Base-by-base conservation (phyloP, 2,888 invertebrate genomes). In the Timema cristinae region DNA sequence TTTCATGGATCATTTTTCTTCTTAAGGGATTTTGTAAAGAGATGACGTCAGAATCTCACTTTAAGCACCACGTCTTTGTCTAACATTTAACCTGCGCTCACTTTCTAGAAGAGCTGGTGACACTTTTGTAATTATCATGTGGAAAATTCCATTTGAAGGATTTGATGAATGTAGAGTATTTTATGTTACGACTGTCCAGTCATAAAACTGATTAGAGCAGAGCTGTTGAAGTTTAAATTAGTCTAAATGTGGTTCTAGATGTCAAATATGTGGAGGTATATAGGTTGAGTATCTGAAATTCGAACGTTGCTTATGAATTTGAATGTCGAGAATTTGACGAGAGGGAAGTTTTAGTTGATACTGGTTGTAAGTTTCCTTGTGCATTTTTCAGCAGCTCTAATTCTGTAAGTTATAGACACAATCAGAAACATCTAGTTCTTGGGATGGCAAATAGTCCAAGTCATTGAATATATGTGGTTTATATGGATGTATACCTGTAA, bases 401-500 rank as follows among this genome's bases (percentile, higher is more conserved):
- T 2, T 32, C 32, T 32, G 1, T 32, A 32, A 32, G 4, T 4
- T 32, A 32, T 32, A 32, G 32, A 32, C 32, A 32, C 32, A 8
- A 50, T 70, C 32, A 32, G 54, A 49, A 56, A 48, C 54, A 13
- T 56, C 59, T 50, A 59, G 48, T 13, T 68, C 50, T n/a, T 54
- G 11, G 13, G 13, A 56, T n/a, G 47, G 56, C 16, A 50, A 7
- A 50, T 68, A 68, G 59, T 68, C 68, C 32, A 67, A 16, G 48
- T 71, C 48, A 10, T 7, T 71, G 56, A 71, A 71, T 47, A 71
- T 59, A 56, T 52, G 9, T 50, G 67, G 54, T 56, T 71, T 67
- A 7, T 49, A 15, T 16, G 68, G 68, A 56, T 68, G 56, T 56
- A 71, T 68, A 56, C 68, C 67, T 66, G 67, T 67, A 32, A 52